phyloP scores from a whole-genome alignment of 2,888 invertebrate species.

The Meandrusa payeni region DNA sequence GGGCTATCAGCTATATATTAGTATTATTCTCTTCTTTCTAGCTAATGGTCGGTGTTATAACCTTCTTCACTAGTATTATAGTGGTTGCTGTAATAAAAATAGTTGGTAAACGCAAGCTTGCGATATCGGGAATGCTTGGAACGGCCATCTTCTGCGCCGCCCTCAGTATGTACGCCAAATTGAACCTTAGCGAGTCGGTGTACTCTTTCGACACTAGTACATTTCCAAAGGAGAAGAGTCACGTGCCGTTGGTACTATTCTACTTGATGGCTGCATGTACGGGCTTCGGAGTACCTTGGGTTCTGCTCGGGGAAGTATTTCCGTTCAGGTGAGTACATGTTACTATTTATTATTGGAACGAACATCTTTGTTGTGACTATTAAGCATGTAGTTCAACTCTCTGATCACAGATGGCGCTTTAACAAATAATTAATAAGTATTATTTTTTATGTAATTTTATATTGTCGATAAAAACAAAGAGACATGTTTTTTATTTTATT shows the following conservation, averaged over 20 bases:
- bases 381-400: too few species aligned
- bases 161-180: slow-evolving; percentile 66
- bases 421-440: too few species aligned
- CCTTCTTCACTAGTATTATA: slow-evolving; percentile 59
- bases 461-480: too few species aligned
- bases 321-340: slow-evolving; percentile 68
- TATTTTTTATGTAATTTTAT: too few species aligned
- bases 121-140: slow-evolving; percentile 61
- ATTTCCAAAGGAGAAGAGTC: slow-evolving; percentile 57
- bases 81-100: slow-evolving; percentile 61
- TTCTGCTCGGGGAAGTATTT: slow-evolving; percentile 79
- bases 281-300: slow-evolving; percentile 75
- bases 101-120: slow-evolving; percentile 72
- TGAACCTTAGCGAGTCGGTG: slow-evolving; percentile 48
- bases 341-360: too few species aligned
- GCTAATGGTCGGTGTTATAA: slow-evolving; percentile 71
- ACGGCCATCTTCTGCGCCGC: slow-evolving; percentile 57
- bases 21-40: slow-evolving; percentile 36
- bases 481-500: too few species aligned
- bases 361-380: too few species aligned
- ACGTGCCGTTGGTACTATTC: slow-evolving; percentile 61
- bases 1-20: too few species aligned
- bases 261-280: slow-evolving; percentile 58
- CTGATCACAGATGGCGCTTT: too few species aligned
- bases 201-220: slow-evolving; percentile 66